phyloP scores from a whole-genome alignment of 2,113 vertebrate genomes.

The Xyliphius kryptos region DNA sequence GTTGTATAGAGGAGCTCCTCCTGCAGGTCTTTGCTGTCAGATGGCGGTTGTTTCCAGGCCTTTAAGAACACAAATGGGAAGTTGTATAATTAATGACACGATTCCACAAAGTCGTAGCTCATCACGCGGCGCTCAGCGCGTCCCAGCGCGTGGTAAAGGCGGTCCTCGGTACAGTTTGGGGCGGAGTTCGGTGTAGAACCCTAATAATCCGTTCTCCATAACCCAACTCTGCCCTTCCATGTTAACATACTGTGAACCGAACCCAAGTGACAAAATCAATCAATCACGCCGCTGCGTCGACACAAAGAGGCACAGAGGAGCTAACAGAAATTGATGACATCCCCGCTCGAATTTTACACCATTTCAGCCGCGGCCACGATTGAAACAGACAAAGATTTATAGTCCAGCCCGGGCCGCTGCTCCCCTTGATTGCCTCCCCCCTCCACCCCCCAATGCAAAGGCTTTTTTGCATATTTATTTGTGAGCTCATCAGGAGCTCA shows the following conservation, averaged over 20 bases:
- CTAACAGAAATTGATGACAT: constrained; percentile 99
- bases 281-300: constrained; percentile 77
- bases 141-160: no score
- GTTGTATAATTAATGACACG: no score
- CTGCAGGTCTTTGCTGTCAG: no score
- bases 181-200: constrained; percentile 65
- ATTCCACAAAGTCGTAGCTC: no score
- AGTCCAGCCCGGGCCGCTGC: constrained; percentile 77
- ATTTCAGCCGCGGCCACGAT: constrained; percentile 88
- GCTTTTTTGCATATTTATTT: constrained; percentile 97
- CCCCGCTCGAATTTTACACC: constrained; percentile 92
- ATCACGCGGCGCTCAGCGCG: no score
- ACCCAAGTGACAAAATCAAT: constrained; percentile 98
- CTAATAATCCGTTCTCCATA: constrained; percentile 79
- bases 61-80: no score
- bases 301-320: constrained; percentile 94
- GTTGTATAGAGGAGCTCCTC: no score
- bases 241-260: constrained; percentile 99
- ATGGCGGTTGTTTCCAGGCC: no score
- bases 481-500: constrained; percentile 82
- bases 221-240: constrained; percentile 93
- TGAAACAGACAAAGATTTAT: constrained; percentile 99
- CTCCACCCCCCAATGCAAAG: constrained; percentile 42
- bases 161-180: no score
- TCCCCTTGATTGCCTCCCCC: constrained; percentile 91